A percentile compares a stretch with the other conserved stretches of the same genome.
These are phyloP conservation scores for Rhynchomys soricoides DNA, from an alignment of 2,113 vertebrate genomes.

Conservation along the genomic window DNA sequence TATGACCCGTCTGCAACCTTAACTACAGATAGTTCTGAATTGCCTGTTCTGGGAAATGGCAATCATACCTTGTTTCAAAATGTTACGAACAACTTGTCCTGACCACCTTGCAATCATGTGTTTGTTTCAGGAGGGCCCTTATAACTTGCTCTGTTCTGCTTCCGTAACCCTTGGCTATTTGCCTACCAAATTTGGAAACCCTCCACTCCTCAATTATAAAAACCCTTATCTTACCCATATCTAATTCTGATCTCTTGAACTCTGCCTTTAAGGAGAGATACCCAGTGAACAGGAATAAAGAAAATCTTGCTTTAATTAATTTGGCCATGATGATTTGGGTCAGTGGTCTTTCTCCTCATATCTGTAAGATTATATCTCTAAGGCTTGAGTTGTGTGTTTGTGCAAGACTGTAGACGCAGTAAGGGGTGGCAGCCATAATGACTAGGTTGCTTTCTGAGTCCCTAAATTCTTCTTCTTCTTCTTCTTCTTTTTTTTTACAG, in stretches of 20 bases:
- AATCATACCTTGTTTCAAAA: not conserved
- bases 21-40: not conserved
- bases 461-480: constrained; percentile 28
- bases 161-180: not conserved
- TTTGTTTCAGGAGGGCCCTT: not conserved
- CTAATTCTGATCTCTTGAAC: not conserved
- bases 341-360: not conserved
- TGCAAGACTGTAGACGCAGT: not conserved
- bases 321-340: not conserved
- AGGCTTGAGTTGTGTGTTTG: not conserved
- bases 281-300: not conserved
- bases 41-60: not conserved
- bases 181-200: not conserved
- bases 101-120: not conserved
- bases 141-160: not conserved
- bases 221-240: not conserved
- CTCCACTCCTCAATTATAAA: not conserved
- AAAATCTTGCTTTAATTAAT: not conserved
- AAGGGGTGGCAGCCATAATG: not conserved
- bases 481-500: constrained; percentile 26
- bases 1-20: not conserved
- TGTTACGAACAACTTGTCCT: not conserved
- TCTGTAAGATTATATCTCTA: not conserved
- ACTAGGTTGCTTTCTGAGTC: not conserved
- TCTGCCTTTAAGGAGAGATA: not conserved